phyloP scores from a whole-genome alignment of 1,140 invertebrate genomes.

The Drosophila micromelanica region DNA sequence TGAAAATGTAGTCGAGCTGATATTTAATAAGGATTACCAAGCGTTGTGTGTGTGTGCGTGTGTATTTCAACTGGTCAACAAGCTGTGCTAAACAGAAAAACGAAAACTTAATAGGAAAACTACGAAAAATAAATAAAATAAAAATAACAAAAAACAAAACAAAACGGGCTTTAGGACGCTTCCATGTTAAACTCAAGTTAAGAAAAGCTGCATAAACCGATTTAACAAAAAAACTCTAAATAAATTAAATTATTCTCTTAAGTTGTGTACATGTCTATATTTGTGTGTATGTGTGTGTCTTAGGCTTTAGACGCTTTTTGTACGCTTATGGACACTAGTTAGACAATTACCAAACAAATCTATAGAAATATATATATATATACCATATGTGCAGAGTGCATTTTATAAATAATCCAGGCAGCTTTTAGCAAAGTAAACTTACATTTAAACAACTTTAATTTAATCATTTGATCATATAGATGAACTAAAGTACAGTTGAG shows the following conservation, averaged over 20 bases:
- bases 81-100: conserved; percentile 14
- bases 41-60: conserved; percentile 14
- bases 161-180: conserved; percentile 36
- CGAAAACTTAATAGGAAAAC: conserved; percentile 6
- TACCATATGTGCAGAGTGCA: conserved; percentile 46
- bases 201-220: conserved; percentile 14
- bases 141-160: conserved; percentile 14
- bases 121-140: conserved; percentile 10
- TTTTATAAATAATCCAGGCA: conserved; percentile 50
- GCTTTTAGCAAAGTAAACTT: conserved; percentile 46
- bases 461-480: conserved; percentile 18
- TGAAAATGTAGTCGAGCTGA: conserved; percentile 51
- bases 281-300: conserved; percentile 39
- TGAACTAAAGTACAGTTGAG: conserved; percentile 40
- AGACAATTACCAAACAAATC: conserved; percentile 56
- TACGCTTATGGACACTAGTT: conserved; percentile 69
- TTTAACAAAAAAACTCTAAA: conserved; percentile 8
- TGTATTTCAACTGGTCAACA: conserved; percentile 42
- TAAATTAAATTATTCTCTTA: conserved; percentile 29
- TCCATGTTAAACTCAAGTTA: conserved; percentile 48
- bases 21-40: conserved; percentile 26
- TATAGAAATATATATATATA: conserved; percentile 43
- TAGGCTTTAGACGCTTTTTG: conserved; percentile 69
- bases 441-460: conserved; percentile 11
- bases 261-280: conserved; percentile 23